Conservation (phyloP, 2,888 invertebrate species). For the Crocallis elinguaria region DNA sequence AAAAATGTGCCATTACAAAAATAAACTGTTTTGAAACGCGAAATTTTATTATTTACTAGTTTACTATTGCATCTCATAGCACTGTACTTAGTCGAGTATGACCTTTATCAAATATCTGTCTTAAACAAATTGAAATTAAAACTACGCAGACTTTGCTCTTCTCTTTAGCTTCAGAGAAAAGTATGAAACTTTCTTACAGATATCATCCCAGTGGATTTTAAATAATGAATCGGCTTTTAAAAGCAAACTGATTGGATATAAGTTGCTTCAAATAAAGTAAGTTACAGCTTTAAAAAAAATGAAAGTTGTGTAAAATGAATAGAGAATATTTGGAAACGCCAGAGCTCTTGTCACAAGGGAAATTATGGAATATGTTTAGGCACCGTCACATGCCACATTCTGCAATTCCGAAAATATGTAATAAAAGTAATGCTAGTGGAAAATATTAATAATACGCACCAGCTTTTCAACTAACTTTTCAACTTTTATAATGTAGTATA, state of each 20-base stretch:
- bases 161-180: slow-evolving; percentile 15
- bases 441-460: no score
- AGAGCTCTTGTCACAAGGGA: slow-evolving; percentile 51
- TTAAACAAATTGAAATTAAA: slow-evolving; percentile 17
- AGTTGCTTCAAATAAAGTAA: not conserved
- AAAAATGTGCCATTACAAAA: no score
- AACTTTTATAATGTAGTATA: no score
- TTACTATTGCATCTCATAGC: no score
- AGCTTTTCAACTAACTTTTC: no score
- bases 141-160: slow-evolving; percentile 30
- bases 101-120: slow-evolving; percentile 3
- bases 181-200: not conserved
- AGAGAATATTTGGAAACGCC: slow-evolving; percentile 9
- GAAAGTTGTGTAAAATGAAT: slow-evolving; percentile 1
- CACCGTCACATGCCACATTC: slow-evolving; percentile 20
- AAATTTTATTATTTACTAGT: no score
- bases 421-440: not conserved
- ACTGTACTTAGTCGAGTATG: not conserved
- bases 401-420: slow-evolving; percentile 9
- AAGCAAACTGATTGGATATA: no score
- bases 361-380: slow-evolving; percentile 51
- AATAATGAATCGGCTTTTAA: no score
- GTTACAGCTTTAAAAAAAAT: not conserved
- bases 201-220: no score
- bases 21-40: no score